phyloP scores from a whole-genome alignment of 2,888 invertebrate species.

The Rhamphomyia laevipes region DNA sequence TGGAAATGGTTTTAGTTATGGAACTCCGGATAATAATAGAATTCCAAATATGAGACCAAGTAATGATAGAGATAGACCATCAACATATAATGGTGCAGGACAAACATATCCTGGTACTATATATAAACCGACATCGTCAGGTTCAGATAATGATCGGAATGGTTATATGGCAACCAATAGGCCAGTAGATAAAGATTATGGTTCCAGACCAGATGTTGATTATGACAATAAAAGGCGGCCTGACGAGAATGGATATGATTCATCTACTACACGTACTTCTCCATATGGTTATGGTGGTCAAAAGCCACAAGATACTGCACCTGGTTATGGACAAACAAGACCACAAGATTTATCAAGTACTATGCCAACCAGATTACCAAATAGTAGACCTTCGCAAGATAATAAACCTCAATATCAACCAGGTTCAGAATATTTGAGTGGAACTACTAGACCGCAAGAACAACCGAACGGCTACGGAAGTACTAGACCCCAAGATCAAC shows the following conservation, averaged over 20 bases:
- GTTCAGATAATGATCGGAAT: constrained; percentile 3
- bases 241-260: constrained; percentile 1
- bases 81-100: constrained; percentile 4
- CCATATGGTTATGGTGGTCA: neutral
- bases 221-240: neutral
- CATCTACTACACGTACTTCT: constrained; percentile 6
- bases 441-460: neutral
- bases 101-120: neutral
- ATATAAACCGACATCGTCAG: constrained; percentile 8
- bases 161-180: neutral
- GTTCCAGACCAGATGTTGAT: neutral
- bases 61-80: constrained; percentile 12
- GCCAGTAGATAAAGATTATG: neutral
- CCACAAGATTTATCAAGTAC: neutral
- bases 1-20: constrained; percentile 35
- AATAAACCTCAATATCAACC: neutral
- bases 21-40: constrained; percentile 23
- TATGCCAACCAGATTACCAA: neutral
- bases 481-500: too few relatives aligned
- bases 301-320: constrained; percentile 7
- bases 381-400: neutral
- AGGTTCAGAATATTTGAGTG: neutral
- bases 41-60: constrained; percentile 18
- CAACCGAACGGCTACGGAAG: too few relatives aligned
- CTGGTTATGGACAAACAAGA: constrained; percentile 19